phyloP scores from a whole-genome alignment of 2,113 vertebrate species.

The Ceratotherium simum region DNA sequence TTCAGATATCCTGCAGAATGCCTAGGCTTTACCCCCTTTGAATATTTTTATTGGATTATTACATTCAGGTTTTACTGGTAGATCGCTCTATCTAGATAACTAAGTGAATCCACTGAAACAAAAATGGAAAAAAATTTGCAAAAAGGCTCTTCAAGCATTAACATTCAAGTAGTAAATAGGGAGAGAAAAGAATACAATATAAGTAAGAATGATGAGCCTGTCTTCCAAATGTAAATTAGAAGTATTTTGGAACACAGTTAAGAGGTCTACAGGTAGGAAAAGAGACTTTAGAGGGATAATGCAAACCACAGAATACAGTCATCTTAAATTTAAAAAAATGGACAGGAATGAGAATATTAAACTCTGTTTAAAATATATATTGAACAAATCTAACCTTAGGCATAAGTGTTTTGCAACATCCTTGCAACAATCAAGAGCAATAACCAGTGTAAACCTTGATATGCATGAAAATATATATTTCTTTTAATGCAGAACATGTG shows the following conservation, averaged over 20 bases:
- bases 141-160: not conserved
- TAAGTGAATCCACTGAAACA: not conserved
- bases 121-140: not conserved
- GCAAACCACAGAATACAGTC: not conserved
- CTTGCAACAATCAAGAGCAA: not conserved
- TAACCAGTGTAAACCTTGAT: not conserved
- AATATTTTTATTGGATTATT: not conserved
- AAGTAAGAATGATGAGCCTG: not conserved
- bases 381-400: not conserved
- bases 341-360: not conserved
- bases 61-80: not conserved
- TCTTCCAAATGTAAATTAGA: not conserved
- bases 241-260: not conserved
- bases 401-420: not conserved
- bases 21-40: not conserved
- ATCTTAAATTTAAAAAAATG: not conserved
- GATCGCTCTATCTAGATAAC: not conserved
- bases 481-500: not conserved
- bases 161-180: not conserved
- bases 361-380: not conserved
- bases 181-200: not conserved
- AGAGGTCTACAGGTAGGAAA: not conserved
- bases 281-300: not conserved
- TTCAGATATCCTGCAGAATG: not conserved
- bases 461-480: not conserved